A percentile compares a stretch with the other conserved stretches of the same genome.
Evolutionary conservation across 1,140 invertebrate genomes (phyloP).

Genomic region (Hyles vespertilio): DNA sequence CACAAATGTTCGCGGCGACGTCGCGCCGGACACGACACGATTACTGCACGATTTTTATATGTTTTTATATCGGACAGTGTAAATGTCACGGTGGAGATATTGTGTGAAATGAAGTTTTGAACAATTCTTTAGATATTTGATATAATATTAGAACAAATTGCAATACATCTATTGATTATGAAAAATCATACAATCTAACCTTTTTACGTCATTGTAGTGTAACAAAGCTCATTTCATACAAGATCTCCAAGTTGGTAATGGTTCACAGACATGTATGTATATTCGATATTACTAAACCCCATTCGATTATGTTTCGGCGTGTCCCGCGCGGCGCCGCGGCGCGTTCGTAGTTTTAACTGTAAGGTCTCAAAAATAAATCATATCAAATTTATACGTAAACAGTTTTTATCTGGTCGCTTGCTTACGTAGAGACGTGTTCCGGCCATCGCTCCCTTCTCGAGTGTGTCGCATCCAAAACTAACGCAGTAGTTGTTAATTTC

Average conservation of each 20-base stretch:
- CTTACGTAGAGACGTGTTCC: conserved; percentile 39
- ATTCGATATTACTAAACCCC: conserved; percentile 4
- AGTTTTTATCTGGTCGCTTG: conserved; percentile 47
- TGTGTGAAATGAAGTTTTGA: no score
- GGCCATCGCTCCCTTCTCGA: not conserved
- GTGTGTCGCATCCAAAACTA: conserved; percentile 20
- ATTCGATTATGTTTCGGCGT: not conserved
- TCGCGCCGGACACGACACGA: no score
- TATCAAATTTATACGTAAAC: conserved; percentile 73
- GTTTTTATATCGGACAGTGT: not conserved
- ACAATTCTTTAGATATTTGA: no score
- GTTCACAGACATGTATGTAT: conserved; percentile 1
- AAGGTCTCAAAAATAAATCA: conserved; percentile 62
- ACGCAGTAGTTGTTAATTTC: conserved; percentile 60
- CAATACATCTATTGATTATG: no score
- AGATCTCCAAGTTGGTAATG: no score
- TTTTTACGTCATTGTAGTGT: no score
- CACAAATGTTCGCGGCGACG: conserved; percentile 17
- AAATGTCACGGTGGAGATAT: no score
- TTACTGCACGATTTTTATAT: conserved; percentile 1
- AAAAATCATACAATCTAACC: no score
- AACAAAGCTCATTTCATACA: no score
- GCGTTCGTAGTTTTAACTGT: conserved; percentile 37
- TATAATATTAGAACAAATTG: no score
- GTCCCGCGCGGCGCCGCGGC: conserved; percentile 8